phyloP scores from a whole-genome alignment of 2,113 vertebrate genomes.

The Lepus americanus region DNA sequence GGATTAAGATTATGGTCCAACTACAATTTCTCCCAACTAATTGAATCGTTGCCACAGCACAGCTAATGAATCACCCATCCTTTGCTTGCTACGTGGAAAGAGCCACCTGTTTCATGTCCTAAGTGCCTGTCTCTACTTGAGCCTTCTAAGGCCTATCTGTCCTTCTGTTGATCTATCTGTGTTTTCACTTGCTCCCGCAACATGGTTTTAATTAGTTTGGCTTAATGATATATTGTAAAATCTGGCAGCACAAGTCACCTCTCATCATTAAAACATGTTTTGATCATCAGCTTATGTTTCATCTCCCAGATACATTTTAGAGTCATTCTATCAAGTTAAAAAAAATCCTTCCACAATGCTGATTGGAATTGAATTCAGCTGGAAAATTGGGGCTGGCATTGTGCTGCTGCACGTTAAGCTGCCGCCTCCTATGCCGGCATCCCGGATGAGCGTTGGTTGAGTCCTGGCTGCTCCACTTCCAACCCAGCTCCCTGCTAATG shows the following conservation, averaged over 20 bases:
- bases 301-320: conserved; percentile 32
- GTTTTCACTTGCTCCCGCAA: conserved; percentile 34
- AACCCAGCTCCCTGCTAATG: no score
- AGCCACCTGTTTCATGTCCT: conserved; percentile 45
- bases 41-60: conserved; percentile 66
- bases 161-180: conserved; percentile 21
- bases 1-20: conserved; percentile 51
- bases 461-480: no score
- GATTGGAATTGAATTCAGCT: conserved; percentile 19
- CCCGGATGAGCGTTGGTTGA: no score
- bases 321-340: conserved; percentile 50
- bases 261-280: conserved; percentile 25
- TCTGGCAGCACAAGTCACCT: background rate
- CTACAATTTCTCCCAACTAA: conserved; percentile 59
- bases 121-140: conserved; percentile 62
- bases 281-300: conserved; percentile 25
- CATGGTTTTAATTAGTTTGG: conserved; percentile 64
- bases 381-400: no score
- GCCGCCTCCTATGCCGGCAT: no score
- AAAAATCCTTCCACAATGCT: conserved; percentile 30
- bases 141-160: conserved; percentile 51
- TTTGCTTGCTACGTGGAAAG: conserved; percentile 48
- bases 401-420: no score
- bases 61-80: conserved; percentile 73
- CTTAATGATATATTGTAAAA: conserved; percentile 67